These are phyloP conservation scores for Melanchra persicariae DNA, from an alignment of 2,888 invertebrate species.

Conservation along the genomic window DNA sequence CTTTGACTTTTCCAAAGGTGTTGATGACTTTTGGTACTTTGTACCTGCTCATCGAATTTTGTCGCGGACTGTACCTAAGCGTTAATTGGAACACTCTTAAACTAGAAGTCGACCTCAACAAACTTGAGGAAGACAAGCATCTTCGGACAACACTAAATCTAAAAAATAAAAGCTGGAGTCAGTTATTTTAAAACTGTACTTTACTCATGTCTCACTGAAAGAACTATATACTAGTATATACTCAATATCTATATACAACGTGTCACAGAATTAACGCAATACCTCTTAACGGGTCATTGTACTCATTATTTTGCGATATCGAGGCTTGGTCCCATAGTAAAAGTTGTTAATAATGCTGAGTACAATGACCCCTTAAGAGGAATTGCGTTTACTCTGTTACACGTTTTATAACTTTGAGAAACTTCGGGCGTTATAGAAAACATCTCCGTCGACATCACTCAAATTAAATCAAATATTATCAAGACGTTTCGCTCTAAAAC, in stretches of 20 bases:
- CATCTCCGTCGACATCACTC: not conserved
- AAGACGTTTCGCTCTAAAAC: conserved; percentile 29
- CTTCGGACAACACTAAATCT: not conserved
- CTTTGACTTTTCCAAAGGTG: too few species aligned
- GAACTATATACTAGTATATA: conserved; percentile 5
- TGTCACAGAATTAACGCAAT: too few species aligned
- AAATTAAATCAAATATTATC: conserved; percentile 37
- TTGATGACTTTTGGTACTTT: too few species aligned
- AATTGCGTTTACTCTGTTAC: too few species aligned
- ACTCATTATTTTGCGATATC: too few species aligned
- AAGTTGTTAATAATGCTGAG: too few species aligned
- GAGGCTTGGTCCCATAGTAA: too few species aligned
- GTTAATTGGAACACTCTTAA: not conserved
- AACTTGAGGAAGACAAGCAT: not conserved
- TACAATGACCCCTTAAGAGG: too few species aligned
- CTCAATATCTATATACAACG: not conserved
- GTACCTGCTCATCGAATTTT: too few species aligned
- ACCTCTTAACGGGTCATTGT: too few species aligned
- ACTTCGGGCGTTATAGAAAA: not conserved
- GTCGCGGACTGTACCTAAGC: too few species aligned
- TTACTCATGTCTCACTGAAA: not conserved
- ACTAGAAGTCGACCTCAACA: not conserved
- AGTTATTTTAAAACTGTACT: too few species aligned
- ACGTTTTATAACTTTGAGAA: conserved; percentile 16
- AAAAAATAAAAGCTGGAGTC: not conserved